A percentile compares a stretch with the other conserved stretches of the same genome.
Conservation (phyloP, 2,113 vertebrate genomes). For the Eulemur macaco region DNA sequence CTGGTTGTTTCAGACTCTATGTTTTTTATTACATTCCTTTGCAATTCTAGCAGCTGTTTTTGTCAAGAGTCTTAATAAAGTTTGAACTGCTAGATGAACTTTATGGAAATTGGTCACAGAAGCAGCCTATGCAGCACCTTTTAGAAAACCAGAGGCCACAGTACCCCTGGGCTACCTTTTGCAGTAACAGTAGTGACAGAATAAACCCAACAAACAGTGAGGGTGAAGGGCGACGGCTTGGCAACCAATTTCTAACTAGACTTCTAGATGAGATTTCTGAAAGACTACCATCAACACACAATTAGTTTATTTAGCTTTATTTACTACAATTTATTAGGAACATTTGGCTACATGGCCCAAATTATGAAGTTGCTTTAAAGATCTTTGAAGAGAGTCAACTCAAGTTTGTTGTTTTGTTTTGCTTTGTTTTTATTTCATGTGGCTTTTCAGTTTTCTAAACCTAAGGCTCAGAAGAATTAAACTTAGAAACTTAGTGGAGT, state of each 20-base stretch:
- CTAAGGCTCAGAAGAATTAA: background rate
- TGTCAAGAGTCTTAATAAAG: constrained; percentile 77
- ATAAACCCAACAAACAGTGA: background rate
- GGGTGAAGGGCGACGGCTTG: background rate
- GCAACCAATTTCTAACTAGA: background rate
- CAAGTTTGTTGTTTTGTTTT: background rate
- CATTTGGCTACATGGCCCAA: background rate
- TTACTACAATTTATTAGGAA: background rate
- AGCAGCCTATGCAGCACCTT: background rate
- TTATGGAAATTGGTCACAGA: constrained; percentile 75
- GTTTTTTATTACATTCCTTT: constrained; percentile 73
- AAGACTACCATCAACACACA: background rate
- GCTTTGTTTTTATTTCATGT: background rate
- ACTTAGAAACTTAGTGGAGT: background rate
- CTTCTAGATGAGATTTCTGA: background rate
- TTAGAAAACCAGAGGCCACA: constrained; percentile 32
- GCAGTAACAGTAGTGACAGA: background rate
- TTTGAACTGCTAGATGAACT: constrained; percentile 69
- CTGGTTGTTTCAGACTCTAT: constrained; percentile 48
- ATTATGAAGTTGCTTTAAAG: background rate
- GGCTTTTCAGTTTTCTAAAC: background rate
- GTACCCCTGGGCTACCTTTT: background rate
- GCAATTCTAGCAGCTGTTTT: constrained; percentile 73
- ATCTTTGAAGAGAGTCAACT: background rate
- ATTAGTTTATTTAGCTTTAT: background rate